Conservation (phyloP, 2,888 invertebrate genomes). For the Diploptera punctata region DNA sequence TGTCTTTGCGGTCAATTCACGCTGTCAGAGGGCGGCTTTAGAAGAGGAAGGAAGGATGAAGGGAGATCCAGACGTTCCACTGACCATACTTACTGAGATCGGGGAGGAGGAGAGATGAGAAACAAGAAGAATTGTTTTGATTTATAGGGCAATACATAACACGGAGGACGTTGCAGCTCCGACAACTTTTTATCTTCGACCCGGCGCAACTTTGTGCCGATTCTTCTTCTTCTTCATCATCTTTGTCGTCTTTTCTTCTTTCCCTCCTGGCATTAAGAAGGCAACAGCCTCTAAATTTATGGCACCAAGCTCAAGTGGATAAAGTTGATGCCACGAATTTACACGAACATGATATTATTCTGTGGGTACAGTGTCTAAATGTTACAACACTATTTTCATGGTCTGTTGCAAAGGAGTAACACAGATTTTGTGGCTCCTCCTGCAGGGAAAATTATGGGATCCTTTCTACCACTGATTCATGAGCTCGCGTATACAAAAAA, state of each 20-base stretch:
- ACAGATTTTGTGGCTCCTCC: no score
- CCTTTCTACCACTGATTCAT: no score
- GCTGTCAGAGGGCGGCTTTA: conserved; percentile 21
- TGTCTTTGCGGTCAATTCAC: conserved; percentile 27
- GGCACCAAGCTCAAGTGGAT: background rate
- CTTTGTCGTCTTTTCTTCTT: background rate
- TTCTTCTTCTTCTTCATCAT: conserved; percentile 24
- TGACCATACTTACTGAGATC: conserved; percentile 8
- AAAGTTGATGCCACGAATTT: background rate
- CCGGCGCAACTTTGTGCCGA: conserved; percentile 34
- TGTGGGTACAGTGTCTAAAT: background rate
- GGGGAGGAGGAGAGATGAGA: background rate
- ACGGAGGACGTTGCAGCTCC: conserved; percentile 19
- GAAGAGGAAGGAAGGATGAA: conserved; percentile 3
- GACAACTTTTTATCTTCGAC: conserved; percentile 35
- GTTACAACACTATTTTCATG: conserved; percentile 12
- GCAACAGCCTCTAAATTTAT: conserved; percentile 7
- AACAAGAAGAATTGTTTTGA: conserved; percentile 36
- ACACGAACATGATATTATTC: background rate
- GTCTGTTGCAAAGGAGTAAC: no score
- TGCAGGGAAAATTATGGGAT: no score
- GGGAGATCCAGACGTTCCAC: conserved; percentile 7
- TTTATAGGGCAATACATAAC: conserved; percentile 43
- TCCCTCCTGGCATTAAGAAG: background rate
- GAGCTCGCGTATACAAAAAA: no score